Conservation (phyloP, 2,797 vertebrate species). For the Galagoides demidoff region DNA sequence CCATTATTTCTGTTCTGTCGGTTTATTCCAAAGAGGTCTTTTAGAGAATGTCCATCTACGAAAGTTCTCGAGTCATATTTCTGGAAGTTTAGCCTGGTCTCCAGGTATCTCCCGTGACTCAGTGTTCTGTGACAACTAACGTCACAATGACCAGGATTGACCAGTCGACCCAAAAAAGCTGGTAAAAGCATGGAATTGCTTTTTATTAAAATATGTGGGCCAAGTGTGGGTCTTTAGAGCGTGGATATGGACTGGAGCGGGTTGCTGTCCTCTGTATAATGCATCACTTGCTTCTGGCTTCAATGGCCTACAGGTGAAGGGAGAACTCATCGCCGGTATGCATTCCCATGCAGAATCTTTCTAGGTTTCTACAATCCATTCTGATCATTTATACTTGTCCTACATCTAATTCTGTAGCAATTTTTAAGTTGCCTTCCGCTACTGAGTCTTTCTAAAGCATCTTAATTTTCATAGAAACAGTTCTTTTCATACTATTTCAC, state of each 20-base stretch:
- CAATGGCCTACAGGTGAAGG: background rate
- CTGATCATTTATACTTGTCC: accelerated
- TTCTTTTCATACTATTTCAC: background rate
- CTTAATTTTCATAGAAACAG: background rate
- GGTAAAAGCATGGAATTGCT: background rate
- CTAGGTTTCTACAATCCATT: background rate
- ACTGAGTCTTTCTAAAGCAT: background rate
- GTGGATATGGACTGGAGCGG: background rate
- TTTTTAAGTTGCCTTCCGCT: background rate
- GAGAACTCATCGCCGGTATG: accelerated
- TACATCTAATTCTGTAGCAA: background rate
- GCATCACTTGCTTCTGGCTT: background rate
- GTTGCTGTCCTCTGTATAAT: background rate
- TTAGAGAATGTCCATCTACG: background rate
- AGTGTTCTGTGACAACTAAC: background rate
- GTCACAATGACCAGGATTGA: background rate
- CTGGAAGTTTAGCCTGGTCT: background rate
- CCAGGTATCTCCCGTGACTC: background rate
- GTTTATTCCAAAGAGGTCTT: background rate
- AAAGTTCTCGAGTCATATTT: background rate
- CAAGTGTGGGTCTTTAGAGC: no score
- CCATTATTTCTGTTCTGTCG: background rate
- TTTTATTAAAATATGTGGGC: background rate
- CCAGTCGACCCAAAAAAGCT: background rate
- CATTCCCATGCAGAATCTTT: background rate